Conservation (phyloP, 2,797 vertebrate genomes). For the Squalus acanthias region DNA sequence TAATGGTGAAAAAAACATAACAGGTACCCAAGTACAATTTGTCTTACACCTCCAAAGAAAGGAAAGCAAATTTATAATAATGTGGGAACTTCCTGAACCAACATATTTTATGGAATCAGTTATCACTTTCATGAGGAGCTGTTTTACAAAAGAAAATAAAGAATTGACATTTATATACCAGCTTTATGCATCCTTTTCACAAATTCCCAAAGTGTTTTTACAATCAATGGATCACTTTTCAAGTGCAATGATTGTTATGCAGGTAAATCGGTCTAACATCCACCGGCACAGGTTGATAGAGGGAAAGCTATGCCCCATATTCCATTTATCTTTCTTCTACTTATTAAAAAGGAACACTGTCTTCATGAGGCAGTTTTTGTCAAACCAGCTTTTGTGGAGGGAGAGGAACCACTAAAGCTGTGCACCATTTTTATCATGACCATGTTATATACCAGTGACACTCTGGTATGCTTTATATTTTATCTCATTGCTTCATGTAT, state of each 20-base stretch:
- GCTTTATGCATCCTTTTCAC: background rate
- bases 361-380: background rate
- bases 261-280: background rate
- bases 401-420: background rate
- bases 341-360: background rate
- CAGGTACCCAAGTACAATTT: background rate
- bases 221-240: background rate
- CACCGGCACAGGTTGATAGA: background rate
- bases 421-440: slow-evolving; percentile 13
- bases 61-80: background rate
- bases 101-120: background rate
- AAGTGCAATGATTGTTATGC: background rate
- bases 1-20: background rate
- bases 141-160: background rate
- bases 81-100: background rate
- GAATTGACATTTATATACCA: background rate
- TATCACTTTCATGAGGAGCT: background rate
- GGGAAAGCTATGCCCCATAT: background rate
- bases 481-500: background rate
- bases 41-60: background rate
- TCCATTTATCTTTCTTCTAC: background rate
- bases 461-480: background rate
- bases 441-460: background rate
- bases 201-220: background rate
- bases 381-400: background rate